phyloP scores from a whole-genome alignment of 2,888 invertebrate genomes.

The Plebejus argus region DNA sequence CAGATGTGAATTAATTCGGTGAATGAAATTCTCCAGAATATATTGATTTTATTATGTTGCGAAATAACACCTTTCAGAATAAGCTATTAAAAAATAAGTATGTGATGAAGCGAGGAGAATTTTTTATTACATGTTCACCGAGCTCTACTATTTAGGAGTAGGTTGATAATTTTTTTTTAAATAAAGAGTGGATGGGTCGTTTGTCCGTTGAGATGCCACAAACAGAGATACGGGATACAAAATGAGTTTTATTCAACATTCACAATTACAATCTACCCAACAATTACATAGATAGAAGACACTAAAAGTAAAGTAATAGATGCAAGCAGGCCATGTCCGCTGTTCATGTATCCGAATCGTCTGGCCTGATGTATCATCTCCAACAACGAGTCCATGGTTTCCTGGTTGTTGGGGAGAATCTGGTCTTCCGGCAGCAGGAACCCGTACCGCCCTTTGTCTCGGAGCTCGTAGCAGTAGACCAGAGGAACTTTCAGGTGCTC shows the following conservation, averaged over 20 bases:
- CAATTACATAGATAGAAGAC: conserved; percentile 18
- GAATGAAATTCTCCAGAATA: not conserved
- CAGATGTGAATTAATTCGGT: not conserved
- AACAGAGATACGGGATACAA: no score
- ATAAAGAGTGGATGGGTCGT: no score
- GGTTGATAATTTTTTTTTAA: no score
- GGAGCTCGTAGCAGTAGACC: conserved; percentile 85
- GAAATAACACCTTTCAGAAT: not conserved
- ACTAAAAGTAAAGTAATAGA: conserved; percentile 20
- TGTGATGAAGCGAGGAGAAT: no score
- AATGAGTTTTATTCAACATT: not conserved
- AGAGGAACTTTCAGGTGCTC: conserved; percentile 82
- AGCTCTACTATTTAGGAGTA: no score
- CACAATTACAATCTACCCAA: not conserved
- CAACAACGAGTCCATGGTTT: conserved; percentile 76
- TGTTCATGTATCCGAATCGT: conserved; percentile 60
- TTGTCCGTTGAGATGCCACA: no score
- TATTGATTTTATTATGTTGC: not conserved
- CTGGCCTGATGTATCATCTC: conserved; percentile 64
- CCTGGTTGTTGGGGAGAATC: conserved; percentile 83
- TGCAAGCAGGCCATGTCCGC: conserved; percentile 25
- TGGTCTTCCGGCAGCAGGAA: conserved; percentile 85
- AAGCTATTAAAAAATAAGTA: not conserved
- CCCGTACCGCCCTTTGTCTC: conserved; percentile 84
- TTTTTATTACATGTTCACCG: no score